phyloP scores from a whole-genome alignment of 2,888 invertebrate species.

The Apodemia zela region DNA sequence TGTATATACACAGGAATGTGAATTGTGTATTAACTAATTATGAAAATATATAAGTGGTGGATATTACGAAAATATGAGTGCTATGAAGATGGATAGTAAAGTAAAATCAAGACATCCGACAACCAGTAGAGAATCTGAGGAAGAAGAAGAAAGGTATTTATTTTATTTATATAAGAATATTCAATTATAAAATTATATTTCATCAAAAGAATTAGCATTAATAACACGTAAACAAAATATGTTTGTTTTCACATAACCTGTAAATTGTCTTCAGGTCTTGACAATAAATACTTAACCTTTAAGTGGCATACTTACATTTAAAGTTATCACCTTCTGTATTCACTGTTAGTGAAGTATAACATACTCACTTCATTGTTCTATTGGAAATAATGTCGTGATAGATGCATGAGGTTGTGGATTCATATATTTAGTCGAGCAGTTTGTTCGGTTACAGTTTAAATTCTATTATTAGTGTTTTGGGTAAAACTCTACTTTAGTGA shows the following conservation, averaged over 20 bases:
- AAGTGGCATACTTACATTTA: neutral
- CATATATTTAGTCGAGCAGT: too few relatives aligned
- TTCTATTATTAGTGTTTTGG: too few relatives aligned
- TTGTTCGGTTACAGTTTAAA: too few relatives aligned
- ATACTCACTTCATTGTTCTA: too few relatives aligned
- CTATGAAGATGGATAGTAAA: constrained; percentile 60
- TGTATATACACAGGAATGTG: constrained; percentile 15
- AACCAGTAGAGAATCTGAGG: constrained; percentile 53
- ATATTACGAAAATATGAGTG: constrained; percentile 32
- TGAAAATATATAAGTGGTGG: constrained; percentile 24
- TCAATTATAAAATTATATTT: neutral
- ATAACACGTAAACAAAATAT: neutral
- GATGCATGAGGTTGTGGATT: too few relatives aligned
- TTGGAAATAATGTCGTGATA: too few relatives aligned
- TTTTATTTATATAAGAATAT: neutral
- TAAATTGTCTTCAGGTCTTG: neutral
- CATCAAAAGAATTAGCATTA: neutral
- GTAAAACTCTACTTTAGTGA: too few relatives aligned
- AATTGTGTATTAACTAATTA: constrained; percentile 23
- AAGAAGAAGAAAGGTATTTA: constrained; percentile 63
- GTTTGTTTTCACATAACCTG: neutral
- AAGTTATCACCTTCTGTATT: too few relatives aligned
- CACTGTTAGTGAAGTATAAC: too few relatives aligned
- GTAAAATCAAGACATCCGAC: constrained; percentile 44
- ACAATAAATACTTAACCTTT: neutral